phyloP scores from a whole-genome alignment of 2,888 invertebrate species.

The Ametastegia equiseti region DNA sequence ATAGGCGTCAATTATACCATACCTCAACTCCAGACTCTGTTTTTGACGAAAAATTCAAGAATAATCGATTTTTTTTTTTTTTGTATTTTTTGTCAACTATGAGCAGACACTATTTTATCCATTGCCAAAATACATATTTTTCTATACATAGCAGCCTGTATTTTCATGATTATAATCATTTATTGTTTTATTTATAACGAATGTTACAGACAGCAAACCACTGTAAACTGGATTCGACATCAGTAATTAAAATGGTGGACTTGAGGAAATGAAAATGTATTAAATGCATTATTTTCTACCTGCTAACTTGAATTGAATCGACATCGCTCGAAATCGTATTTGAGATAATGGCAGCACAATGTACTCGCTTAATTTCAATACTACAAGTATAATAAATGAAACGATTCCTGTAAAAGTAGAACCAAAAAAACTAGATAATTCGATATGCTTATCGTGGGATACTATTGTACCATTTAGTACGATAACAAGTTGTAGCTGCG shows the following conservation, averaged over 20 bases:
- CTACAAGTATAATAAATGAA: background rate
- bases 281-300: background rate
- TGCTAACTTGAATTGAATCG: background rate
- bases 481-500: slow-evolving; percentile 19
- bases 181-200: background rate
- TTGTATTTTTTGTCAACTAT: too few species aligned
- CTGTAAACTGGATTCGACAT: slow-evolving; percentile 81
- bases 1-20: too few species aligned
- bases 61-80: too few species aligned
- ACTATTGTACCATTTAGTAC: background rate
- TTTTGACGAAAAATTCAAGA: too few species aligned
- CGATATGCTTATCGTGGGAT: background rate
- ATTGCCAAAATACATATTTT: too few species aligned
- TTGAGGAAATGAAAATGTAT: slow-evolving; percentile 81
- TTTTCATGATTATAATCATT: background rate
- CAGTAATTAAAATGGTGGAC: slow-evolving; percentile 85
- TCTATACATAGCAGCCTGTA: too few species aligned
- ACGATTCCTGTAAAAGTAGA: background rate
- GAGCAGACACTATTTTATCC: too few species aligned
- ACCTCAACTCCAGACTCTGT: too few species aligned
- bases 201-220: slow-evolving; percentile 84
- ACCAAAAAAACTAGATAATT: background rate
- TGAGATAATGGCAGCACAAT: slow-evolving; percentile 1
- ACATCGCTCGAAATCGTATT: background rate
- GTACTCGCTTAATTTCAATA: slow-evolving; percentile 1